Evolutionary conservation across 2,888 invertebrate species (phyloP).

Genomic region (Shargacucullia verbasci): DNA sequence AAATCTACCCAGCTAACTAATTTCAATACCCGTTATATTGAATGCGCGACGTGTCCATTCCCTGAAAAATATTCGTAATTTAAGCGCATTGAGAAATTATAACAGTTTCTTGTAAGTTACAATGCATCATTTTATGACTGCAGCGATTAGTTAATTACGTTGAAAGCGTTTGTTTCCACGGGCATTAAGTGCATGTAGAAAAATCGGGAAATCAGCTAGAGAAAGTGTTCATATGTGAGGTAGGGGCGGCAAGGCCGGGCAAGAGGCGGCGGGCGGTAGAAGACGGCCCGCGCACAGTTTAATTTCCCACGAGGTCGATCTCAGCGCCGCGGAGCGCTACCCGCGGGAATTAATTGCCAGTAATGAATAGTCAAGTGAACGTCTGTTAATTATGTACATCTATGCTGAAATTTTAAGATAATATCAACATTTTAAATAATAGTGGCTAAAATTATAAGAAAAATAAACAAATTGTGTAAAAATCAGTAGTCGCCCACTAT

Average conservation of each 20-base stretch:
- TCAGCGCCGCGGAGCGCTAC: constrained; percentile 86
- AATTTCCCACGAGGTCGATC: constrained; percentile 90
- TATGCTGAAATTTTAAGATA: constrained; percentile 59
- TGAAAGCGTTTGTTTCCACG: constrained; percentile 32
- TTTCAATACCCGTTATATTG: constrained; percentile 82
- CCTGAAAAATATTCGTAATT: constrained; percentile 38
- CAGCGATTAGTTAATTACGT: constrained; percentile 24
- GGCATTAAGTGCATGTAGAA: constrained; percentile 68
- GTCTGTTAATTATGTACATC: constrained; percentile 85
- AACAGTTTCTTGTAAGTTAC: constrained; percentile 11
- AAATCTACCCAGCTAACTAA: constrained; percentile 74
- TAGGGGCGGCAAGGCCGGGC: constrained; percentile 68
- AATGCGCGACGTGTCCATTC: constrained; percentile 51
- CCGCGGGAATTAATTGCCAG: constrained; percentile 89
- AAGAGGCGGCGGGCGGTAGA: constrained; percentile 78
- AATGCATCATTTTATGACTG: constrained; percentile 19
- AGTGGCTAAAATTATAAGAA: constrained; percentile 3
- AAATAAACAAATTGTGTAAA: background rate
- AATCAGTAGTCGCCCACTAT: background rate
- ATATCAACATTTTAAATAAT: constrained; percentile 36
- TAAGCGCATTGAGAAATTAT: constrained; percentile 4
- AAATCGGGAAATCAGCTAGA: constrained; percentile 80
- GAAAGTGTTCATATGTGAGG: constrained; percentile 86
- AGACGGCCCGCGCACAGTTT: constrained; percentile 88
- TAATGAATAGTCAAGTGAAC: constrained; percentile 89